These are phyloP conservation scores for Clarias magur DNA, from an alignment of 2,113 vertebrate species.

Conservation along the genomic window DNA sequence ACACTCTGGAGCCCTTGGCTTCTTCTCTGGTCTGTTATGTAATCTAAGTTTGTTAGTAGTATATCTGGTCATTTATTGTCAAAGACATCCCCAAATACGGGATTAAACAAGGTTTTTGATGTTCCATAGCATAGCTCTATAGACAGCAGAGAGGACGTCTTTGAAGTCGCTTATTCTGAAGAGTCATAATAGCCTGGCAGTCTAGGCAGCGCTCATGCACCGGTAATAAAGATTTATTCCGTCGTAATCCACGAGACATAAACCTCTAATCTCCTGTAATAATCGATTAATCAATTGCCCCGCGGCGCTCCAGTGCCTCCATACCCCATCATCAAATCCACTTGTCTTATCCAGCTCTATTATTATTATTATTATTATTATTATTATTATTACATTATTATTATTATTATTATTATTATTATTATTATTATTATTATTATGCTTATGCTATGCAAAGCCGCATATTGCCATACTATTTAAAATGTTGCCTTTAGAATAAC, in stretches of 20 bases:
- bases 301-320: slow-evolving; percentile 20
- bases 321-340: slow-evolving; percentile 3
- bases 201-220: slow-evolving; percentile 10
- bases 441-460: neutral
- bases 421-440: neutral
- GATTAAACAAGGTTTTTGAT: slow-evolving; percentile 13
- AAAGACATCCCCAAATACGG: slow-evolving; percentile 10
- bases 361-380: neutral
- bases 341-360: neutral
- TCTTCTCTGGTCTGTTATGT: slow-evolving; percentile 4
- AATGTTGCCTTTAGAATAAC: neutral
- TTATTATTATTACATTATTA: neutral
- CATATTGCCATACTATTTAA: neutral
- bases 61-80: slow-evolving; percentile 40
- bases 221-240: slow-evolving; percentile 49
- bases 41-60: slow-evolving; percentile 18
- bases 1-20: neutral
- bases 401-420: neutral
- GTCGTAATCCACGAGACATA: slow-evolving; percentile 50
- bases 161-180: slow-evolving; percentile 21
- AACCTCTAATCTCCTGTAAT: slow-evolving; percentile 52
- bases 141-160: neutral
- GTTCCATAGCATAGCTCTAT: neutral
- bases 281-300: slow-evolving; percentile 51
- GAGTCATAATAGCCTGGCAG: slow-evolving; percentile 24